A percentile compares a stretch with the other conserved stretches of the same genome.
phyloP scores from a whole-genome alignment of 1,140 invertebrate genomes.

The Anthonomus grandis region DNA sequence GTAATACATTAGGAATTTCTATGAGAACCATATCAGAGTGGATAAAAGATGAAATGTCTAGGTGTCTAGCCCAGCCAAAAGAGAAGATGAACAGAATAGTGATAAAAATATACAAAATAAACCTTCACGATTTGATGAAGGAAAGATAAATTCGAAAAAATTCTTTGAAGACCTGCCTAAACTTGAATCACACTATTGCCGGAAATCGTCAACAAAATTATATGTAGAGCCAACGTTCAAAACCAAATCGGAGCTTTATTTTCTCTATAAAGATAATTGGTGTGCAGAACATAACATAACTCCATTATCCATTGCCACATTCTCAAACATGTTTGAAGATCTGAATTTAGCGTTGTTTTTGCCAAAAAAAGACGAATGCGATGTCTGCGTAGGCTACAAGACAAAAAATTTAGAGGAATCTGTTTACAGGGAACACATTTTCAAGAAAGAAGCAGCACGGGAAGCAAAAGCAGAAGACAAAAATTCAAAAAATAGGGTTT shows the following conservation, averaged over 20 bases:
- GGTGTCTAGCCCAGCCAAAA: no score
- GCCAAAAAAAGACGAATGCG: slow-evolving; percentile 25
- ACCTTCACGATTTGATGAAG: no score
- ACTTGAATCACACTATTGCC: slow-evolving; percentile 41
- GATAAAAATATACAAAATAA: no score
- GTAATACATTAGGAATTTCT: no score
- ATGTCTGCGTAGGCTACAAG: slow-evolving; percentile 23
- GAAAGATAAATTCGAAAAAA: no score
- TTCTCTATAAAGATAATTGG: slow-evolving; percentile 32
- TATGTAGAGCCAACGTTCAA: slow-evolving; percentile 37
- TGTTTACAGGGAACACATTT: slow-evolving; percentile 13
- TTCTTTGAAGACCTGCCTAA: slow-evolving; percentile 34
- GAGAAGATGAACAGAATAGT: no score
- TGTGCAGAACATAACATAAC: slow-evolving; percentile 15
- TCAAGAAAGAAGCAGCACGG: slow-evolving; percentile 25
- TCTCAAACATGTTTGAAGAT: slow-evolving; percentile 19
- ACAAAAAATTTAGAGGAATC: slow-evolving; percentile 23
- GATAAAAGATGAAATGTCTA: no score
- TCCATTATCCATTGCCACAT: slow-evolving; percentile 4
- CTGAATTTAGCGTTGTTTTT: slow-evolving; percentile 22
- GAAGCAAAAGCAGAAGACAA: slow-evolving; percentile 30
- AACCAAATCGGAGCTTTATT: slow-evolving; percentile 35
- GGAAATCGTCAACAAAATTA: slow-evolving; percentile 31
- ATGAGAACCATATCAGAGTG: no score
- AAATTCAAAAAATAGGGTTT: slow-evolving; percentile 10